Evolutionary conservation across 2,888 invertebrate genomes (phyloP).

Genomic region (Lutraria lutraria): DNA sequence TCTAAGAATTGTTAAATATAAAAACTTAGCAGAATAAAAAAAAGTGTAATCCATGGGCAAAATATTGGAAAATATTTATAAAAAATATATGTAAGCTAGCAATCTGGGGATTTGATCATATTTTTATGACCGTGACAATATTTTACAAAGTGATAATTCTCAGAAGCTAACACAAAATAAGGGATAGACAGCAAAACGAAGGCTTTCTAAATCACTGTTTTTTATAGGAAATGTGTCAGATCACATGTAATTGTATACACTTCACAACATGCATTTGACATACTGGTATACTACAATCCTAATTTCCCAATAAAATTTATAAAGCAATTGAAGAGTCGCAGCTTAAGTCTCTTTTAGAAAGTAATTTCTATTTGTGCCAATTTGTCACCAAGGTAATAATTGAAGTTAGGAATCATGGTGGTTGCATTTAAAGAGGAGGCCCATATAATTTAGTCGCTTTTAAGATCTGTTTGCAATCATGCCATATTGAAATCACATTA

Average conservation of each 20-base stretch:
- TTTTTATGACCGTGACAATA: background rate
- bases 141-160: background rate
- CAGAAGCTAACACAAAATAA: background rate
- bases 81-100: no score
- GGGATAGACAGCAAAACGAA: background rate
- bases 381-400: conserved; percentile 13
- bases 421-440: background rate
- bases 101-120: background rate
- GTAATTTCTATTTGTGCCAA: conserved; percentile 4
- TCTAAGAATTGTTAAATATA: no score
- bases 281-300: background rate
- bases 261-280: background rate
- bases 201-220: background rate
- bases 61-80: no score
- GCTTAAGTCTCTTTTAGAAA: background rate
- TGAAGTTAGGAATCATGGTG: background rate
- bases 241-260: background rate
- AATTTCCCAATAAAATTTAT: background rate
- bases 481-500: background rate
- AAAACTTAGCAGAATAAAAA: no score
- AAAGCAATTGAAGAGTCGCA: background rate
- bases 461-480: conserved; percentile 6
- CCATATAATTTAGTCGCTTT: background rate
- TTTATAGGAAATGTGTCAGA: background rate
- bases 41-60: no score